A percentile compares a stretch with the other conserved stretches of the same genome.
Evolutionary conservation across 2,797 vertebrate species (phyloP).

Genomic region (Oreonectes daqikongensis): DNA sequence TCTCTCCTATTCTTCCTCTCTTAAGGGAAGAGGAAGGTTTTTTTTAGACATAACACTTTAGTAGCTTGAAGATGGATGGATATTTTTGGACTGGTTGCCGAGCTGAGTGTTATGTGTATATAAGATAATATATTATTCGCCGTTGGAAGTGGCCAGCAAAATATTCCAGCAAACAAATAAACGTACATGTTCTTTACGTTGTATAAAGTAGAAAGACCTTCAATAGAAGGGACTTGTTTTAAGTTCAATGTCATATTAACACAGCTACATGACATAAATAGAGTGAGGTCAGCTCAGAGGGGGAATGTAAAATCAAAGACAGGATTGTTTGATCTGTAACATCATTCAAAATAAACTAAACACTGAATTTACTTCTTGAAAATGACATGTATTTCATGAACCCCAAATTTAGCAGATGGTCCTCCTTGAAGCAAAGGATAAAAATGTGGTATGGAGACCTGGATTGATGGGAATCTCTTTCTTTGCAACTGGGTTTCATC

Average conservation of each 20-base stretch:
- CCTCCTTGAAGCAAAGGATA: background rate
- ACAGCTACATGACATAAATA: background rate
- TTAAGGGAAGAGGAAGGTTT: constrained; percentile 10
- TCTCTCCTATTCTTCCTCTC: background rate
- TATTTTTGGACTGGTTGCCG: constrained; percentile 5
- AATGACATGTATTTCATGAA: background rate
- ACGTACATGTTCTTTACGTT: too few relatives aligned
- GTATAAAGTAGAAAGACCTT: too few relatives aligned
- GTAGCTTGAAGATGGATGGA: constrained; percentile 10
- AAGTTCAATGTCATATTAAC: background rate
- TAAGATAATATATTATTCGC: too few relatives aligned
- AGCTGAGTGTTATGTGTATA: too few relatives aligned
- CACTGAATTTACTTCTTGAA: background rate
- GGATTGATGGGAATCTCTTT: background rate
- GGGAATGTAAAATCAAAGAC: background rate
- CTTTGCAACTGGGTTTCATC: constrained; percentile 1
- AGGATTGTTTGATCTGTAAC: background rate
- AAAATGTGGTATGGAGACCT: background rate
- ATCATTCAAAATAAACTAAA: background rate
- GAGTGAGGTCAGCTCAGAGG: background rate
- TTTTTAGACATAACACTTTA: constrained; percentile 20
- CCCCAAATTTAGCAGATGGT: background rate
- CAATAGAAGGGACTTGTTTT: background rate
- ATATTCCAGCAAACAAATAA: too few relatives aligned
- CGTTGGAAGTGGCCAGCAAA: too few relatives aligned